A percentile compares a stretch with the other conserved stretches of the same genome.
phyloP scores from a whole-genome alignment of 2,888 invertebrate genomes.

The Spisula solida region DNA sequence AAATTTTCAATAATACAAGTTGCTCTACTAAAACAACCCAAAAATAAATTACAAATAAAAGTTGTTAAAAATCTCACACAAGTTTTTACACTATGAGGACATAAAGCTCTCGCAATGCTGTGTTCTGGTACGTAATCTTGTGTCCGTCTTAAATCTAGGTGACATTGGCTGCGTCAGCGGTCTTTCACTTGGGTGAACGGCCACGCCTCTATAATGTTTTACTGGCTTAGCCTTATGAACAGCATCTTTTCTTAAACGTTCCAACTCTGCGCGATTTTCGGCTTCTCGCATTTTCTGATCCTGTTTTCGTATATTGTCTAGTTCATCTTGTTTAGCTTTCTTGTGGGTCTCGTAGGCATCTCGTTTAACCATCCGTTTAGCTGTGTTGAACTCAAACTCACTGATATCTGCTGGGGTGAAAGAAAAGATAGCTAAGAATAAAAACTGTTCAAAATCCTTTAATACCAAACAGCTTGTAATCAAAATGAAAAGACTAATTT shows the following conservation, averaged over 20 bases:
- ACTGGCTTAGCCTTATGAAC: slow-evolving; percentile 85
- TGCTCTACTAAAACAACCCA: background rate
- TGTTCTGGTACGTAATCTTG: slow-evolving; percentile 62
- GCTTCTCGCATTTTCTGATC: slow-evolving; percentile 74
- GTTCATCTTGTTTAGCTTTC: slow-evolving; percentile 88
- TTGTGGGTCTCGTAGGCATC: slow-evolving; percentile 82
- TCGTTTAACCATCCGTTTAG: slow-evolving; percentile 89
- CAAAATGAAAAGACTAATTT: too few relatives aligned
- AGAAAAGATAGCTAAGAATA: slow-evolving; percentile 29
- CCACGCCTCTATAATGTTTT: slow-evolving; percentile 81
- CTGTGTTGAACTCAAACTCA: slow-evolving; percentile 91
- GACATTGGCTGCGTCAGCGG: slow-evolving; percentile 90
- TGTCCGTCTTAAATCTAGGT: slow-evolving; percentile 89
- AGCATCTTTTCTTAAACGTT: slow-evolving; percentile 79
- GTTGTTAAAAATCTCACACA: background rate
- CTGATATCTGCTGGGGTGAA: slow-evolving; percentile 83
- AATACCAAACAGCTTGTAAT: background rate
- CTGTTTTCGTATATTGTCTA: slow-evolving; percentile 88
- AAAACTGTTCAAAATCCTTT: background rate
- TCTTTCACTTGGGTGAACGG: slow-evolving; percentile 81
- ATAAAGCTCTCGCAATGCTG: slow-evolving; percentile 52
- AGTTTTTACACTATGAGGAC: slow-evolving; percentile 23
- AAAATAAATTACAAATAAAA: slow-evolving; percentile 13
- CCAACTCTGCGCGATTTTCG: slow-evolving; percentile 81
- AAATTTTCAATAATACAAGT: background rate